These are phyloP conservation scores for Macroglossus sobrinus DNA, from an alignment of 2,113 vertebrate genomes.

Conservation along the genomic window DNA sequence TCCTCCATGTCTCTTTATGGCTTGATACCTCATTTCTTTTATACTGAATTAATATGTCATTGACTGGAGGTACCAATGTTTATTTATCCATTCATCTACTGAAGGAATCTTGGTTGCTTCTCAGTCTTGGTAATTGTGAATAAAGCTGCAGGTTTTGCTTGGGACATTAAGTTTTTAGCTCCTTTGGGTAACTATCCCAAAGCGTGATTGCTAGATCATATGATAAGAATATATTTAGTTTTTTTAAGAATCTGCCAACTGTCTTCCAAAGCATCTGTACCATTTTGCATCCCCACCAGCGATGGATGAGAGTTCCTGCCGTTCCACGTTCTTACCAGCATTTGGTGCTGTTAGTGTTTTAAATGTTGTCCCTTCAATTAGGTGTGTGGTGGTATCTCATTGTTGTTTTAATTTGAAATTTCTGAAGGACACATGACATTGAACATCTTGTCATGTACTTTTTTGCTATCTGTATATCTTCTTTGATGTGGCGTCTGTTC, in stretches of 20 bases:
- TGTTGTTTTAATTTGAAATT: neutral
- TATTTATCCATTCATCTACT: neutral
- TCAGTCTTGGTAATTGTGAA: neutral
- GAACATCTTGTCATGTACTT: neutral
- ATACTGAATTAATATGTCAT: neutral
- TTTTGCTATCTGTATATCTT: neutral
- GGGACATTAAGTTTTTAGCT: neutral
- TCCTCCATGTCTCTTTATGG: neutral
- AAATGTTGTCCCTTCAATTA: neutral
- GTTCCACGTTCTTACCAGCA: neutral
- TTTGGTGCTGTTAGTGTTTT: neutral
- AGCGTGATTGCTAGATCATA: neutral
- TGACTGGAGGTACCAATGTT: neutral
- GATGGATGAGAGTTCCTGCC: fast-evolving
- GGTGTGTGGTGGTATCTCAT: no score
- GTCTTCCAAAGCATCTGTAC: neutral
- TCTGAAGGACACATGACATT: neutral
- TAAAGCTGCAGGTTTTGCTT: neutral
- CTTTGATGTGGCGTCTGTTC: neutral
- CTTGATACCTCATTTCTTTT: neutral
- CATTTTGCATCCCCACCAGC: neutral
- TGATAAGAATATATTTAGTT: neutral
- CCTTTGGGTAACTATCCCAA: neutral
- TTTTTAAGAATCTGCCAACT: neutral
- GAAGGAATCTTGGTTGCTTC: neutral